A percentile compares a stretch with the other conserved stretches of the same genome.
These are phyloP conservation scores for Sternotherus odoratus DNA, from an alignment of 2,797 vertebrate genomes.

Conservation along the genomic window DNA sequence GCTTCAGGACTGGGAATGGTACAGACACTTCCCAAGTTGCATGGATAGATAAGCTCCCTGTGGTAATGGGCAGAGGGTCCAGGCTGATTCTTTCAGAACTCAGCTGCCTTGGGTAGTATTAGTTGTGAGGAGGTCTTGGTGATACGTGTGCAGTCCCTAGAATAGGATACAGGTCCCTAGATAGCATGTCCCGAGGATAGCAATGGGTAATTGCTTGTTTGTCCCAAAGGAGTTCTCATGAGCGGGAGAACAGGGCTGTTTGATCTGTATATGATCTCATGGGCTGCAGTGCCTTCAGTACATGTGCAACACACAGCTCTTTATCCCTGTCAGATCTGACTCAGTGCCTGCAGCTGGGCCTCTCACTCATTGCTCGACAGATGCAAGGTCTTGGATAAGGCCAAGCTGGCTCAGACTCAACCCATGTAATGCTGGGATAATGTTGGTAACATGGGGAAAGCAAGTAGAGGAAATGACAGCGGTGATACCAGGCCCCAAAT, in stretches of 20 bases:
- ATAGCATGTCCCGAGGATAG: not conserved
- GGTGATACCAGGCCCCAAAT: not conserved
- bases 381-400: not conserved
- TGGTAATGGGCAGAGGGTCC: not conserved
- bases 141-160: not conserved
- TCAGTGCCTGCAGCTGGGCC: not conserved
- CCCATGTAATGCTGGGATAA: not conserved
- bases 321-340: not conserved
- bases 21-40: not conserved
- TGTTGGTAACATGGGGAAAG: not conserved
- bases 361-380: not conserved
- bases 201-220: not conserved
- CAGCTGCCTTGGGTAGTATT: not conserved
- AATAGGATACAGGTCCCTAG: too few species aligned
- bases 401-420: not conserved
- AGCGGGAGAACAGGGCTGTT: rapidly evolving
- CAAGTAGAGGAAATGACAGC: not conserved
- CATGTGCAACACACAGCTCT: not conserved
- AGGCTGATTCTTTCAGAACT: not conserved
- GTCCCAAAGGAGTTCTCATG: not conserved
- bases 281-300: not conserved
- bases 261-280: not conserved
- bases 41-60: not conserved
- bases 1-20: not conserved
- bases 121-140: not conserved